Base-by-base conservation (phyloP, 1,140 invertebrate genomes). In the Batillaria attramentaria region DNA sequence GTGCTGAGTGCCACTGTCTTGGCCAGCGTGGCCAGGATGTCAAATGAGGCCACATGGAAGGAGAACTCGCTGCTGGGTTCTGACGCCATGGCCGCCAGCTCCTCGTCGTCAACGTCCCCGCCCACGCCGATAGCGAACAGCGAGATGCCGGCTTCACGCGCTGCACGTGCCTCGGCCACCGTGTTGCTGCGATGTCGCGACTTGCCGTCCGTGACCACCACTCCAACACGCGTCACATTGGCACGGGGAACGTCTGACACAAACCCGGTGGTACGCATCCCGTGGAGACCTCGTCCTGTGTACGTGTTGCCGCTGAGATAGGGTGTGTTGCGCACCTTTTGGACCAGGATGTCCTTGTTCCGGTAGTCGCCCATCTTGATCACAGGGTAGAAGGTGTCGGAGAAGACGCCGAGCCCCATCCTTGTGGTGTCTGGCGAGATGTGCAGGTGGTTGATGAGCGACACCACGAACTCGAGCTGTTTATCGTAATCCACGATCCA, bases 361-460 rank as follows among this genome's bases (percentile, higher is more conserved):
- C 33, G 8, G 74, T 77, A 77, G 28, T 77, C 81, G 18, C 84
- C 82, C 13, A 88, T 79, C 24, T 84, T 79, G 28, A 88, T 57
- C 8, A 81, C 76, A 18, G 79, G 57, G 42, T 80, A 54, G 50
- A 83, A 69, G 3, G 75, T 41, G 60, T 84, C 72, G 65, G 85
- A 85, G 77, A 84, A 88, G 5, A 76, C 81, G 3, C 87, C 78
- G 4, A 88, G 69, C 10, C 88, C 88, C 28, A 88, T 83, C 37
- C 87, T 83, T 0, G 86, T 86, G 42, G 83, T 79, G 31, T 82
- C 66, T 10, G 66, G 80, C 0, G 60, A 70, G 8, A 86, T 81
- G 35, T 87, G 84, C 77, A 89, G 85, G 24, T 81, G 57, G 37
- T 81, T 66, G 16, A 88, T 72, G 10, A 87, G 73, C 18, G 79